These are phyloP conservation scores for Ptiloglossa arizonensis DNA, from an alignment of 1,140 invertebrate species.

Conservation along the genomic window DNA sequence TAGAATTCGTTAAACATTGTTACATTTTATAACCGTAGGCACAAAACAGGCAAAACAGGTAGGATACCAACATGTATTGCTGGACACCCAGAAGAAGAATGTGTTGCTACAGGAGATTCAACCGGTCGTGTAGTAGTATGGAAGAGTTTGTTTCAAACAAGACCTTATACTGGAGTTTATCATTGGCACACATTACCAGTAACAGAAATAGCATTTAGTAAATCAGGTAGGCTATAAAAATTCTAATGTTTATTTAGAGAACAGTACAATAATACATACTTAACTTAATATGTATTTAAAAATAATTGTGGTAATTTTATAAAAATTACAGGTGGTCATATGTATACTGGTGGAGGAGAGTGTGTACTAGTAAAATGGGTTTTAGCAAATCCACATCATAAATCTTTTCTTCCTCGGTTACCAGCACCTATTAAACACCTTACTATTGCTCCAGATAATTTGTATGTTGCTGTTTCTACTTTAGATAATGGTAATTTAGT, in stretches of 20 bases:
- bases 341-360: constrained; percentile 91
- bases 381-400: constrained; percentile 81
- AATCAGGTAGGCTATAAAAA: constrained; percentile 82
- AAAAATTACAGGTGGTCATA: constrained; percentile 81
- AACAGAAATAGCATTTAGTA: constrained; percentile 86
- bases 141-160: constrained; percentile 79
- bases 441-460: constrained; percentile 85
- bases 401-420: constrained; percentile 88
- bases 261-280: background rate
- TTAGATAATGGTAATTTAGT: constrained; percentile 86
- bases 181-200: constrained; percentile 93
- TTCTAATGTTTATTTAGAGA: background rate
- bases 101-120: constrained; percentile 87
- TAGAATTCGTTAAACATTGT: background rate
- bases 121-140: constrained; percentile 87
- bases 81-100: constrained; percentile 86
- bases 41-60: constrained; percentile 75
- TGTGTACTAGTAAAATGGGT: constrained; percentile 92
- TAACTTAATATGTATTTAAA: too few relatives aligned
- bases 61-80: constrained; percentile 86
- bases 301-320: constrained; percentile 2
- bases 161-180: constrained; percentile 82
- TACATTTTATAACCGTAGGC: constrained; percentile 25
- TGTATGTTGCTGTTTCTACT: constrained; percentile 86
- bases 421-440: constrained; percentile 87